Evolutionary conservation across 37 sponge, comb jelly and placozoan genomes (phyloP), one percentile per base, ranked within the genome.

Genomic region (Dysidea cf. avara): DNA sequence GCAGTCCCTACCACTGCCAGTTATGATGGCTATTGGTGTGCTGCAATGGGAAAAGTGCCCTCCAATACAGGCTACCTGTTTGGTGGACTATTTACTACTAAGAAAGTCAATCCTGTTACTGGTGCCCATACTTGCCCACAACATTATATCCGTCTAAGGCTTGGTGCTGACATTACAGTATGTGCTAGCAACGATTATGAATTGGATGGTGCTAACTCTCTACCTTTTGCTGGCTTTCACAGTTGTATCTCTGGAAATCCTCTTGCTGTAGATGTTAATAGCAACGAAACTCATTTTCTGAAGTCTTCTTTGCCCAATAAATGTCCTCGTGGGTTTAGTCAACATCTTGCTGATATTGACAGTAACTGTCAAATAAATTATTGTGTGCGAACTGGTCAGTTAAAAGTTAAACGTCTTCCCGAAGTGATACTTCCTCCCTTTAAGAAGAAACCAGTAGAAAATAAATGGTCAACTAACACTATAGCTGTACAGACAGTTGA

Each of bases 151-250:
- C 38, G 65, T 13, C 64, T 84, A 37, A 30, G 30, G 7, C 36
- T 84, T 28, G 75, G 69, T 2, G 18, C 39, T 0, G 49, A 77
- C 21, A 66, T 53, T 5, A 36, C 63, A 0, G 71, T 84, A 1
- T 84, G 84, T 55, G 65, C 69, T 18, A 74, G 63, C 25, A 66
- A 39, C 24, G 78, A 84, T 33, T 49, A 65, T 43, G 78, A 84
- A 34, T 50, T 77, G 22, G 77, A 72, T 30, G 25, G 24, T n/a
- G 50, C 58, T 17, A 56, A 31, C 43, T 84, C 84, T 6, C 38
- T 84, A 0, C 84, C 77, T 0, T 84, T 84, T 77, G 84, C 53
- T 20, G 84, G 84, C 29, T 84, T 84, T 36, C 56, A 59, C 66
- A 84, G 84, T 66, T 84, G 84, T 31, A 38, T 7, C 2, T 11